Evolutionary conservation across 2,888 invertebrate species (phyloP), one percentile per base, ranked within the genome.

Genomic region (Gryllus longicercus): DNA sequence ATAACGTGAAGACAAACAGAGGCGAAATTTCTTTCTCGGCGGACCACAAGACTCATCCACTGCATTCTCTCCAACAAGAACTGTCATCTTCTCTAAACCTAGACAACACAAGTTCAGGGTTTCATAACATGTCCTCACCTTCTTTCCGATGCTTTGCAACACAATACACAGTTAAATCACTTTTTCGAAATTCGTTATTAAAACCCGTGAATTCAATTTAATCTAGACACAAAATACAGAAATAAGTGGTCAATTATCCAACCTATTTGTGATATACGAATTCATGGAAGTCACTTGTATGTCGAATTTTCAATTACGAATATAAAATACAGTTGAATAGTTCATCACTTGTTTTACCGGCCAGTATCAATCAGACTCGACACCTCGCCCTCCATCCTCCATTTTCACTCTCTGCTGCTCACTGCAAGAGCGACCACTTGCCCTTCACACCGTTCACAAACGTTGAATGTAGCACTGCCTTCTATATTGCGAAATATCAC

Each of bases 31-130:
- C 85, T 88, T 88, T 84, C 87, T 86, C 75, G 88, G 88, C 81
- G 88, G 88, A 84, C 81, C 25, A 78, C 81, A 80, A 79, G 81
- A 82, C 79, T 87, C 87, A 86, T 87, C 87, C 85, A 86, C 86
- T 85, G 88, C 87, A 86, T 88, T 87, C 85, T 87, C 87, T 86
- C 87, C 87, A 85, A 87, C 87, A 87, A 88, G 86, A 85, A 88
- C 88, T 86, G 89, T 88, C 89, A 89, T 89, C 87, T 89, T 89
- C 87, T 85, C 85, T 84, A 86, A 86, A 87, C 87, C 88, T 88
- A 82, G 76, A 81, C 14, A 63, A 38, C 38, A 38, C 38, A 38
- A 38, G 5, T 38, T 38, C 63, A 63, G 63, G 14, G n/a, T 18
- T 63, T 63, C n/a, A 63, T n/a, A 63, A n/a, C 63, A 63, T 63